phyloP scores from a whole-genome alignment of 1,140 invertebrate genomes.

The Drosophila sturtevanti region DNA sequence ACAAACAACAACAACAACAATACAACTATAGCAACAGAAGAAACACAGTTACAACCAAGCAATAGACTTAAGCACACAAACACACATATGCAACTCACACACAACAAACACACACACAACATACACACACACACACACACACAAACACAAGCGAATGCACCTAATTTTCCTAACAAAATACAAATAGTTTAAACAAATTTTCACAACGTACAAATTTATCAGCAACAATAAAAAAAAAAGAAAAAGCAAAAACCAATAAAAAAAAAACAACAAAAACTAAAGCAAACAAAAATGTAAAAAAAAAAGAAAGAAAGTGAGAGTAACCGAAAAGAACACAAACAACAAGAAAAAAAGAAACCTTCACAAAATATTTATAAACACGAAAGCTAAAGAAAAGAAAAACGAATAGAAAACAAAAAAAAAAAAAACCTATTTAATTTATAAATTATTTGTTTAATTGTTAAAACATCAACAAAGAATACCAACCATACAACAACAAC shows the following conservation, averaged over 20 bases:
- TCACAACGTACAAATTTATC: slow-evolving; percentile 77
- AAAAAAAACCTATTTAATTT: slow-evolving; percentile 32
- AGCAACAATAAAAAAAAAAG: slow-evolving; percentile 50
- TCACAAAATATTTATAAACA: not conserved
- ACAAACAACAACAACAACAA: slow-evolving; percentile 27
- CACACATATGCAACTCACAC: slow-evolving; percentile 46
- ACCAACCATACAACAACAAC: slow-evolving; percentile 15
- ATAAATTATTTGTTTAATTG: slow-evolving; percentile 56
- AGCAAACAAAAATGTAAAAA: slow-evolving; percentile 17
- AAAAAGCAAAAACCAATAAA: slow-evolving; percentile 35
- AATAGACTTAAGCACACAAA: slow-evolving; percentile 71
- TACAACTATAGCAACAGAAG: slow-evolving; percentile 28
- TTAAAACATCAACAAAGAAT: slow-evolving; percentile 10
- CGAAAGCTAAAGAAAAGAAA: slow-evolving; percentile 11
- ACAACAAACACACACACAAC: slow-evolving; percentile 30
- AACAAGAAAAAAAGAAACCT: slow-evolving; percentile 1
- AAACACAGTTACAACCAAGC: slow-evolving; percentile 46
- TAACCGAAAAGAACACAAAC: slow-evolving; percentile 20
- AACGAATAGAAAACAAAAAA: not conserved
- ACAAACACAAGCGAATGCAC: slow-evolving; percentile 22
- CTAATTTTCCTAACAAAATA: slow-evolving; percentile 36
- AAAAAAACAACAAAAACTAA: slow-evolving; percentile 15
- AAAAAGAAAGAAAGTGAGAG: slow-evolving; percentile 3
- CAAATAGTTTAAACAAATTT: slow-evolving; percentile 67
- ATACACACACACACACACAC: slow-evolving; percentile 40